phyloP scores from a whole-genome alignment of 2,888 invertebrate species.

The Sinodicranocentrus sp. region DNA sequence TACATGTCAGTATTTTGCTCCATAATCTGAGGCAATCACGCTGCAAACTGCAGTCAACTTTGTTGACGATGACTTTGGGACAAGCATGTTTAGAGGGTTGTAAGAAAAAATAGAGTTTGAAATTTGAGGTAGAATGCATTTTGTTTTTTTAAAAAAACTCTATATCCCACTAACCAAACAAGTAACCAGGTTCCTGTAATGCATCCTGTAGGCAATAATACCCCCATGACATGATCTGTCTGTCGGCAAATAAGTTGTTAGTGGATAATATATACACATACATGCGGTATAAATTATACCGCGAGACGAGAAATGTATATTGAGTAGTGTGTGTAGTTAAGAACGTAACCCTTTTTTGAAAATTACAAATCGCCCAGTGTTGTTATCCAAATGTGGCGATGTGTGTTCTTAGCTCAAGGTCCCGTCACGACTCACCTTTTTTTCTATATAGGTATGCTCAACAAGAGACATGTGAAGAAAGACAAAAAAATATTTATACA shows the following conservation, averaged over 20 bases:
- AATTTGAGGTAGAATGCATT: too few species aligned
- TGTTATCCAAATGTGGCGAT: conserved; percentile 39
- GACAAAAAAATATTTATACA: too few species aligned
- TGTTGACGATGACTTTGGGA: too few species aligned
- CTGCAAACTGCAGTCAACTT: neutral
- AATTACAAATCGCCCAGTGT: conserved; percentile 46
- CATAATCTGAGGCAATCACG: conserved; percentile 26
- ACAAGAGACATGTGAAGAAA: neutral
- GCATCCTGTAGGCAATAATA: conserved; percentile 30
- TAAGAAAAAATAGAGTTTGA: too few species aligned
- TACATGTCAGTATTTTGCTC: conserved; percentile 3
- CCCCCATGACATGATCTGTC: conserved; percentile 58
- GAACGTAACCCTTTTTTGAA: conserved; percentile 43
- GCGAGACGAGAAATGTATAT: neutral
- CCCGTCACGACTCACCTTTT: conserved; percentile 36
- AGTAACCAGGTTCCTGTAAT: conserved; percentile 17
- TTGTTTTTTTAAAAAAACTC: too few species aligned
- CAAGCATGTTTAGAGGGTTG: too few species aligned
- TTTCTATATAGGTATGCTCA: neutral
- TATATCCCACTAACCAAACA: conserved; percentile 7
- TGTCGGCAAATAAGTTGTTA: conserved; percentile 48
- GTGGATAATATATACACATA: neutral
- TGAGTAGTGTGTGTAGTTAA: neutral
- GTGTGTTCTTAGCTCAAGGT: conserved; percentile 39
- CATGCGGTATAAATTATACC: neutral